Base-by-base conservation (phyloP, 2,888 invertebrate genomes). In the Ernsta delagoae region DNA sequence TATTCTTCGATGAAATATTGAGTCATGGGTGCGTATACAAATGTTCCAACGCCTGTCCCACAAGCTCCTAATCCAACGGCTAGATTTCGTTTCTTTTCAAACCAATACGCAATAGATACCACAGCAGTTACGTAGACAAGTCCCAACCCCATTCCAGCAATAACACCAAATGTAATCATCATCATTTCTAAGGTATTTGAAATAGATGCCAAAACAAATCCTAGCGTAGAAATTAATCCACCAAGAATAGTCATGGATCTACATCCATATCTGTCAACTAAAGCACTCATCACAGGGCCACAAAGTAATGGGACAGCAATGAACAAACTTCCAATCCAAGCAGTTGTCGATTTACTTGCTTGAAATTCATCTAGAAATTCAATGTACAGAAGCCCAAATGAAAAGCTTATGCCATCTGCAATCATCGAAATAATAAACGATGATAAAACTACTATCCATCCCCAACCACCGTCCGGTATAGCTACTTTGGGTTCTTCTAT, bases 391-490 rank as follows among this genome's bases (percentile, higher is more conserved):
- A 98, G 92, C 0, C 99, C 99, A 84, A 98, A 98, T 0, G 98
- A 98, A 85, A 98, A 98, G 63, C 98, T 97, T 69, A 98, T 96
- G 0, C 99, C 99, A 86, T 99, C 99, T 50, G 98, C 97, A 61
- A 99, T 96, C 91, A 98, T 95, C 24, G 98, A 98, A 70, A 98
- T 96, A 54, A 98, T 84, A 75, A 99, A 95, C 0, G 98, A 97
- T 4, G 98, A 96, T 50, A 96, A 86, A 0, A 99, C 98, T 0
- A 99, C 97, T 24, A 98, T 94, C 98, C 98, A 98, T 7, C 98
- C 98, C 96, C 97, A 98, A 2, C 96, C 97, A 0, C 97, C 97
- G 77, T 97, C 97, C 0, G 97, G 97, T 57, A 96, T 95, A 54
- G 92, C 93, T 0, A 95, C 93, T 75, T 94, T 93, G 24, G 73